These are phyloP conservation scores for Spilosoma lubricipeda DNA, from an alignment of 2,888 invertebrate genomes.

Conservation along the genomic window DNA sequence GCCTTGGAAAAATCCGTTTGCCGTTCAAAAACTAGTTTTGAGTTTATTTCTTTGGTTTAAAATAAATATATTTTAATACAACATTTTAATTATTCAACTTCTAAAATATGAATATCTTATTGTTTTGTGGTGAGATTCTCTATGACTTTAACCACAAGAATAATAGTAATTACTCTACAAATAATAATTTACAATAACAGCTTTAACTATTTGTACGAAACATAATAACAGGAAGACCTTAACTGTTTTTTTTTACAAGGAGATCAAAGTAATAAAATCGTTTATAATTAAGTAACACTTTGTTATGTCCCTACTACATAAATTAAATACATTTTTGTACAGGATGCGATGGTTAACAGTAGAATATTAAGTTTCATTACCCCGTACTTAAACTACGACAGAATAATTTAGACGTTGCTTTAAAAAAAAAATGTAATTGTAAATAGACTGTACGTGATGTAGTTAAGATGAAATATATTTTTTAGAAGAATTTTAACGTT, in stretches of 20 bases:
- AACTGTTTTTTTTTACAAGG: not conserved
- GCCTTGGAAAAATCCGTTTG: not conserved
- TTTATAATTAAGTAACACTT: not conserved
- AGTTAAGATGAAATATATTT: not conserved
- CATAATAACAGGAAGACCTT: not conserved
- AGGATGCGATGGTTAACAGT: slow-evolving; percentile 29
- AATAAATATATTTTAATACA: not conserved
- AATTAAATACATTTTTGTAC: slow-evolving; percentile 13
- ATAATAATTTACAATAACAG: not conserved
- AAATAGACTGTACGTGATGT: not conserved
- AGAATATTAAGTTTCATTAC: slow-evolving; percentile 19
- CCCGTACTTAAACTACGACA: not conserved
- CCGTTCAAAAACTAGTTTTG: not conserved
- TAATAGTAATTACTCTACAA: not conserved
- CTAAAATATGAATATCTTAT: not conserved
- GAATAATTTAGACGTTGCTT: not conserved
- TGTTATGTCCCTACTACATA: not conserved
- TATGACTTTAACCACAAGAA: not conserved
- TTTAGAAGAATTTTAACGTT: too few species aligned
- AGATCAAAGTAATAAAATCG: not conserved
- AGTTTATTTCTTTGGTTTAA: not conserved
- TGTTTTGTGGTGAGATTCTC: not conserved
- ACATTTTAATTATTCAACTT: not conserved
- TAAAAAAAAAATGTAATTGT: not conserved
- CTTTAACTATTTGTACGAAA: not conserved